Conservation (phyloP, 1,140 invertebrate species). For the Mycetomoellerius zeteki region DNA sequence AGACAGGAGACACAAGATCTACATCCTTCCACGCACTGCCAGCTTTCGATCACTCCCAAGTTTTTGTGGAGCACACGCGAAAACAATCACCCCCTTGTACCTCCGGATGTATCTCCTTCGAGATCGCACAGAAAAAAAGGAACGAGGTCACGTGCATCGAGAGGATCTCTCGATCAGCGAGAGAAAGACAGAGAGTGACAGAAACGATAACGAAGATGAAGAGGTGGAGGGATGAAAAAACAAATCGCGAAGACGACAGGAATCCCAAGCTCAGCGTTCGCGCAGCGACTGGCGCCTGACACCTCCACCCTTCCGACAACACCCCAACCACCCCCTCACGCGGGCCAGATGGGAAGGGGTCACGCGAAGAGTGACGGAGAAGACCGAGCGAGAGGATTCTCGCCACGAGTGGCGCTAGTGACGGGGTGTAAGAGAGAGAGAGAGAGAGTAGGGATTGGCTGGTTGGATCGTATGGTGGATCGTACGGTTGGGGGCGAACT, state of each 20-base stretch:
- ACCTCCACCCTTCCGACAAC: slow-evolving; percentile 79
- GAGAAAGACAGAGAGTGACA: slow-evolving; percentile 2
- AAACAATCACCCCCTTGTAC: slow-evolving; percentile 24
- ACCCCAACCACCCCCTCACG: slow-evolving; percentile 70
- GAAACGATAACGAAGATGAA: neutral
- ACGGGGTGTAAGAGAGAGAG: slow-evolving; percentile 27
- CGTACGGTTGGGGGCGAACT: slow-evolving; percentile 45
- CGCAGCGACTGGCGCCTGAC: slow-evolving; percentile 79
- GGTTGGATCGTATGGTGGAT: slow-evolving; percentile 61
- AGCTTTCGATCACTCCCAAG: slow-evolving; percentile 44
- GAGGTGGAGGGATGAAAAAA: slow-evolving; percentile 36
- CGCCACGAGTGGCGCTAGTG: slow-evolving; percentile 66
- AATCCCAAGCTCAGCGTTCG: slow-evolving; percentile 75
- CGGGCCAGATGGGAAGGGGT: slow-evolving; percentile 30
- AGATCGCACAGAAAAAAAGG: neutral
- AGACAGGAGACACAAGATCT: slow-evolving; percentile 53
- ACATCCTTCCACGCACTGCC: slow-evolving; percentile 54
- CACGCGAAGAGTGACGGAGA: slow-evolving; percentile 40
- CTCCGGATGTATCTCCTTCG: neutral
- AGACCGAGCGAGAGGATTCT: slow-evolving; percentile 61
- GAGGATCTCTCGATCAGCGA: slow-evolving; percentile 16
- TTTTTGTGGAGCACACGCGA: slow-evolving; percentile 46
- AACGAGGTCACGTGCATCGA: slow-evolving; percentile 12
- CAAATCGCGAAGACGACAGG: slow-evolving; percentile 40
- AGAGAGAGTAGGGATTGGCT: slow-evolving; percentile 68